phyloP scores from a whole-genome alignment of 2,797 vertebrate species.

The Leptodactylus fallax region DNA sequence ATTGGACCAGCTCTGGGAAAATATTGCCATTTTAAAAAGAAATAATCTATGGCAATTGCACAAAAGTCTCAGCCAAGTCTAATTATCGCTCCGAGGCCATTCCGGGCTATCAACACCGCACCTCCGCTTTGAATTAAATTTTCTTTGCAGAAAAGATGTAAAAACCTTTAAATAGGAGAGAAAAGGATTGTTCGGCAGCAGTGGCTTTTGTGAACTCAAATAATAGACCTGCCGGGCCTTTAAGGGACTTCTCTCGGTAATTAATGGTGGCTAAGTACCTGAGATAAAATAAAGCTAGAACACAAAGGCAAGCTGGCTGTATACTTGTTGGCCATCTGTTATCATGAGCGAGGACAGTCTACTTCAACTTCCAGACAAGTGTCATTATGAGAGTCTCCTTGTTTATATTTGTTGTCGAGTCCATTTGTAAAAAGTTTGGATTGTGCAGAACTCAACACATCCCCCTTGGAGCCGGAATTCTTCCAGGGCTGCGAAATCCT shows the following conservation, averaged over 20 bases:
- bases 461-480: conserved; percentile 25
- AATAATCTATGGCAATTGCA: not conserved
- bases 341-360: not conserved
- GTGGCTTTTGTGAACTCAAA: conserved; percentile 20
- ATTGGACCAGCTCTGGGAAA: not conserved
- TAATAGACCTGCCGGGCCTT: conserved; percentile 27
- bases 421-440: conserved; percentile 1
- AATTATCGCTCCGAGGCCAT: conserved; percentile 11
- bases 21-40: not conserved
- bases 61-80: not conserved
- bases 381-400: not conserved
- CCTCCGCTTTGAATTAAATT: conserved; percentile 13
- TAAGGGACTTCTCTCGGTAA: conserved; percentile 19
- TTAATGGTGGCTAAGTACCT: conserved; percentile 22
- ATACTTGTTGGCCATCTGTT: conserved; percentile 50
- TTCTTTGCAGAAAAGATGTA: conserved; percentile 3
- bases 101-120: not conserved
- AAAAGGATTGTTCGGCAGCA: not conserved
- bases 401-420: not conserved
- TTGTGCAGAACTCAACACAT: conserved; percentile 11
- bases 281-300: conserved; percentile 7
- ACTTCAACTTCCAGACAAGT: not conserved
- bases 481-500: conserved; percentile 32
- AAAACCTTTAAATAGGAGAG: not conserved
- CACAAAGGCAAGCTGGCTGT: not conserved